Evolutionary conservation across 1,140 invertebrate species (phyloP).

Genomic region (Copidosoma floridanum): DNA sequence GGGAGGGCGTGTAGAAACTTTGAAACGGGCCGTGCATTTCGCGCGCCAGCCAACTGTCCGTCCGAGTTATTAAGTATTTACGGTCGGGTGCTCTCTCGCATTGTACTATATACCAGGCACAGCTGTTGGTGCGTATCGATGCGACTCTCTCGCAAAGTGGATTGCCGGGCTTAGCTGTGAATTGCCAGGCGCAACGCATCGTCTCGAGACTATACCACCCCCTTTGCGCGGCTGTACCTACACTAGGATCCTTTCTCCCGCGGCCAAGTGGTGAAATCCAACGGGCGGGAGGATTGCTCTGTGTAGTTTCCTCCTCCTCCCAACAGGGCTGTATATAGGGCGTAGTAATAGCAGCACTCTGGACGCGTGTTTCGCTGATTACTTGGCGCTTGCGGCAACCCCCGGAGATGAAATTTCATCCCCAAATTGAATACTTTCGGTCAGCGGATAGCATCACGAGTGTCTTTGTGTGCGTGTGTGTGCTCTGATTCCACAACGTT

Average conservation of each 20-base stretch:
- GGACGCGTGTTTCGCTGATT: background rate
- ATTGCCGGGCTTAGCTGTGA: background rate
- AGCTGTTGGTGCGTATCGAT: too few species aligned
- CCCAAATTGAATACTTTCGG: too few species aligned
- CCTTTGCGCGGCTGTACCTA: too few species aligned
- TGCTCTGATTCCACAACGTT: too few species aligned
- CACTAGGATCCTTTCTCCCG: too few species aligned
- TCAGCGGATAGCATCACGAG: too few species aligned
- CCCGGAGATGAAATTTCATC: background rate
- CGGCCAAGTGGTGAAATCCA: too few species aligned
- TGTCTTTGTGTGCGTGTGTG: too few species aligned
- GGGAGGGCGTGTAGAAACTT: background rate
- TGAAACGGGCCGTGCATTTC: background rate
- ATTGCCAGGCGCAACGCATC: background rate
- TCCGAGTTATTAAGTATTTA: constrained; percentile 23
- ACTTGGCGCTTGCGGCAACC: background rate
- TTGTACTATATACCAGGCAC: background rate
- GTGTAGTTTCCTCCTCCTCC: too few species aligned
- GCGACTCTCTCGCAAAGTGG: background rate
- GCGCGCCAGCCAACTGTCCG: background rate
- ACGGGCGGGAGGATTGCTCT: too few species aligned
- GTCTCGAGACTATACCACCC: background rate
- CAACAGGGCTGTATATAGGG: too few species aligned
- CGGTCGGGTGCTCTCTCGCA: constrained; percentile 4
- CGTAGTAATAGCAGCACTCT: too few species aligned